Evolutionary conservation across 2,888 invertebrate genomes (phyloP), one percentile per base, ranked within the genome.

Genomic region (Morpho deidamia): DNA sequence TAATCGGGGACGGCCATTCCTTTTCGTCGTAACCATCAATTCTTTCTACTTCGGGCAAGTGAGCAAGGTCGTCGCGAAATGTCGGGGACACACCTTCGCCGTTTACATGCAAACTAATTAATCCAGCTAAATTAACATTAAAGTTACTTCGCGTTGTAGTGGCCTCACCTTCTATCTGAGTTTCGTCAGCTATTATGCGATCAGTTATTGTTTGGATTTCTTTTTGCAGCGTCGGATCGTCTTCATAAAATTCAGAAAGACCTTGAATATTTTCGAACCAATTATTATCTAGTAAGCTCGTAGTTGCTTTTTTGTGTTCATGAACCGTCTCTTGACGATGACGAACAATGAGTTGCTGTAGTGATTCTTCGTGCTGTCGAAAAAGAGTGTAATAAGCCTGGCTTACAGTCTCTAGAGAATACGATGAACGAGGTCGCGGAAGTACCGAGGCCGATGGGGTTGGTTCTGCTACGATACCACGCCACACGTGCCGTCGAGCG

Each of bases 191-290:
- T 56, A 85, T 72, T 50, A 84, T 71, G 35, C 72, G 69, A 62
- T 89, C 83, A 40, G 82, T 78, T 62, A 90, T 79, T 11, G 67
- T 74, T 66, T 85, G 83, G 14, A 88, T 76, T 66, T 84, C 79
- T 63, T 76, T 65, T 58, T 72, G 74, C 66, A 88, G 67, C 38
- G 67, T 65, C 59, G 75, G 80, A 66, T 91, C 88, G 65, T 90
- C 87, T 47, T 90, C 91, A 67, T 90, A 91, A 67, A 84, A 91
- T 63, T 91, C 83, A 10, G 88, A 79, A 55, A 91, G 78, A 47
- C 86, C 78, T 56, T 82, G 78, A 34, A 90, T 78, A 53, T 85
- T 82, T 46, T 89, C 82, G 63, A 73, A 79, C 80, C 83, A 83
- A 67, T 76, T 74, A 53, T 74, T 74, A 49, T 75, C 76, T 53